Base-by-base conservation (phyloP, 2,797 vertebrate genomes). In the Centropyge bicolor region DNA sequence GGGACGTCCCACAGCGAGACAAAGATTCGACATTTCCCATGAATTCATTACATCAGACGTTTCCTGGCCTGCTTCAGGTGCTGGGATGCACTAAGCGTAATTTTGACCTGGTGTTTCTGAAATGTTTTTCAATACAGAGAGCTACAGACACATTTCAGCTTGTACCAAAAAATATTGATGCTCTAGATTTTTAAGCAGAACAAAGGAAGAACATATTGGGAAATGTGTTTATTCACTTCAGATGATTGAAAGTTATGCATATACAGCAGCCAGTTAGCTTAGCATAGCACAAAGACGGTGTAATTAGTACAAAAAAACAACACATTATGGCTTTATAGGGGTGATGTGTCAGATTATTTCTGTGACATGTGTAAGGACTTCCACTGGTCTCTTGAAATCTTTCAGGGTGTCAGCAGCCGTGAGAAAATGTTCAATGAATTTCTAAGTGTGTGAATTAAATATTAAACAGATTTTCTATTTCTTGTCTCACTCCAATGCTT, bases 1-100 rank as follows among this genome's bases (percentile, higher is more conserved):
- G 74, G 76, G 71, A 71, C 22, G 19, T 59, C 77, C 56, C 40
- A 31, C 43, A 27, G 51, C 51, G 11, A 76, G 61, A 63, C n/a
- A 31, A 48, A 56, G 65, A 62, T 9, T 49, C 45, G 27, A 19
- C 31, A 57, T 2, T 59, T 56, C 49, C 59, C 60, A 63, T 59
- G 4, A 68, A 82, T 43, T 46, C 35, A 72, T 46, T 14, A 31
- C 9, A 63, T 59, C 40, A 62, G 43, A 56, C 8, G 14, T 41
- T 17, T 56, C 0, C 46, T 31, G 22, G 24, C 22, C 36, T n/a
- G 6, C 31, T 48, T 73, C 40, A 70, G 46, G 70, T 40, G 19
- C 35, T 45, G 61, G 43, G 51, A 43, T 12, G 1, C n/a, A 56
- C 13, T 20, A 27, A 62, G n/a, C 41, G 65, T 5, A 22, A 46